phyloP scores from a whole-genome alignment of 2,113 vertebrate genomes.

The Leptosomus discolor region DNA sequence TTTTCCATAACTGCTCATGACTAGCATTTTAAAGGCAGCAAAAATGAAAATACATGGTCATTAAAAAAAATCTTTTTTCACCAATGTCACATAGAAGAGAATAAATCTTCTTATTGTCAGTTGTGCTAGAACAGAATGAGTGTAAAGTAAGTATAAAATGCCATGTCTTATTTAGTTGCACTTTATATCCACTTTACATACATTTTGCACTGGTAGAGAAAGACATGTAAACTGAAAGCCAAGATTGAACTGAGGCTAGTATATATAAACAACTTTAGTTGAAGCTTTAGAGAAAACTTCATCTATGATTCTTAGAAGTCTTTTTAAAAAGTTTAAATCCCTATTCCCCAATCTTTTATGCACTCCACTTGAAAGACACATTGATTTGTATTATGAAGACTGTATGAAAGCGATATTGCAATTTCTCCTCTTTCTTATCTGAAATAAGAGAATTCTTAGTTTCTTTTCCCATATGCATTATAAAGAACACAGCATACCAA shows the following conservation, averaged over 20 bases:
- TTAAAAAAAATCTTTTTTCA: background rate
- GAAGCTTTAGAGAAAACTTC: background rate
- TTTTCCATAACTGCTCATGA: background rate
- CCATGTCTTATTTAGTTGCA: background rate
- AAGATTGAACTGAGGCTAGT: background rate
- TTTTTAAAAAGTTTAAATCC: background rate
- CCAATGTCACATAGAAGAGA: background rate
- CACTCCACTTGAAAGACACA: background rate
- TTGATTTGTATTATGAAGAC: constrained; percentile 30
- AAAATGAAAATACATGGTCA: background rate
- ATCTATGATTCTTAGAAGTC: background rate
- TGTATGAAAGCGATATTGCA: background rate
- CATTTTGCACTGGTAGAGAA: background rate
- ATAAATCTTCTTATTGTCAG: background rate
- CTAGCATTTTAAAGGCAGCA: background rate
- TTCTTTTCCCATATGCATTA: background rate
- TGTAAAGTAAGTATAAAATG: background rate
- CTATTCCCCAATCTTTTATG: constrained; percentile 2
- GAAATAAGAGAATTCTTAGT: background rate
- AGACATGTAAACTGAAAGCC: background rate
- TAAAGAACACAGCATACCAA: background rate
- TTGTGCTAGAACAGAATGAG: background rate
- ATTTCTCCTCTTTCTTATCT: constrained; percentile 13
- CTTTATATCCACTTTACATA: background rate
- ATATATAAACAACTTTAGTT: background rate